A percentile compares a stretch with the other conserved stretches of the same genome.
These are phyloP conservation scores for Pluvialis apricaria DNA, from an alignment of 2,113 vertebrate genomes.

Conservation along the genomic window DNA sequence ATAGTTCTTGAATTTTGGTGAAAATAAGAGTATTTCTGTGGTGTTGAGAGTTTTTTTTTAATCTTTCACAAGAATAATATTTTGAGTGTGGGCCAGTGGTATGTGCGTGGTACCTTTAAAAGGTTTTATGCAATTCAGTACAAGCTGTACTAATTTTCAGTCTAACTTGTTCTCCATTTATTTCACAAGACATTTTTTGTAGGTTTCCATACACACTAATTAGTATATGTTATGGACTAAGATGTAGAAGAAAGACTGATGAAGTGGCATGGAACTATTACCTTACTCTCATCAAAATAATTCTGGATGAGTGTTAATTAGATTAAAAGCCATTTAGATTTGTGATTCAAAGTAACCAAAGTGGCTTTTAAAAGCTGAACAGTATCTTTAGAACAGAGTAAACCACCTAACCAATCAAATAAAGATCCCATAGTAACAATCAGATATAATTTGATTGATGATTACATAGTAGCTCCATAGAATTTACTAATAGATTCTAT, in stretches of 20 bases:
- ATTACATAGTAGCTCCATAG: not conserved
- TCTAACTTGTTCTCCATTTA: not conserved
- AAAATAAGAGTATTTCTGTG: not conserved
- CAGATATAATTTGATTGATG: not conserved
- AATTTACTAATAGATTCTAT: not conserved
- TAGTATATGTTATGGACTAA: not conserved
- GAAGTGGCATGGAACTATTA: not conserved
- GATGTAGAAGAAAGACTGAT: not conserved
- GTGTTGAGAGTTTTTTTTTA: no score
- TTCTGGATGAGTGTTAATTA: not conserved
- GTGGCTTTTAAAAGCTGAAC: not conserved
- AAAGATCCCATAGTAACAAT: not conserved
- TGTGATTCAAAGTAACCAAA: not conserved
- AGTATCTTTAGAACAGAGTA: not conserved
- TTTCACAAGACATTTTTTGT: not conserved
- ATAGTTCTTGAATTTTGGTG: not conserved
- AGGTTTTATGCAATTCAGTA: not conserved
- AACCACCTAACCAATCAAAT: not conserved
- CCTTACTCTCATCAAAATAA: not conserved
- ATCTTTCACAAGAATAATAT: not conserved
- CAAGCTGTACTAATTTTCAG: not conserved
- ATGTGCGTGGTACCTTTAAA: not conserved
- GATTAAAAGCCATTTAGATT: not conserved
- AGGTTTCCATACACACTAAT: not conserved
- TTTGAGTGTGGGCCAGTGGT: not conserved